Evolutionary conservation across 2,888 invertebrate genomes (phyloP).

Genomic region (Clunio marinus): DNA sequence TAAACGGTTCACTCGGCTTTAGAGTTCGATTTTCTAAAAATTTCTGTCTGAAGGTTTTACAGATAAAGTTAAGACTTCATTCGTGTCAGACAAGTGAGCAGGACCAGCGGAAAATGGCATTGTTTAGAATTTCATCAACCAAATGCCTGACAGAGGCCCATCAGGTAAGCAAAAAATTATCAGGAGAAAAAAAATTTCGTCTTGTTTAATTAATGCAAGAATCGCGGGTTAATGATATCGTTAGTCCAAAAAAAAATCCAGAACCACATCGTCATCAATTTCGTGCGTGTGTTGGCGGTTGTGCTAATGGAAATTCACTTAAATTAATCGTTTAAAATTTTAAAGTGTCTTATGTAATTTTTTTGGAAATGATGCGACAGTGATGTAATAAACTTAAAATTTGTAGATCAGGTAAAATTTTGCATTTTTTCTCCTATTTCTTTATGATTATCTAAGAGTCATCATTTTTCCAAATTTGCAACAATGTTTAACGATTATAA

Average conservation of each 20-base stretch:
- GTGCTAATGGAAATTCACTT: not conserved
- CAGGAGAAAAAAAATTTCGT: not conserved
- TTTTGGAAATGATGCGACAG: not conserved
- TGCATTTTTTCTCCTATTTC: not conserved
- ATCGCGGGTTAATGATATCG: not conserved
- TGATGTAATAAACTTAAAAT: not conserved
- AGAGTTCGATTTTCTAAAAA: too few species aligned
- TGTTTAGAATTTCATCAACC: conserved; percentile 62
- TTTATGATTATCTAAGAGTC: not conserved
- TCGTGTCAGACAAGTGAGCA: not conserved
- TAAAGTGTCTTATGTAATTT: not conserved
- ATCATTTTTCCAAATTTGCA: not conserved
- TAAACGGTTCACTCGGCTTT: too few species aligned
- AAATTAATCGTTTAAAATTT: not conserved
- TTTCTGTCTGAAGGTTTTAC: not conserved
- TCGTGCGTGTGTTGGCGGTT: not conserved
- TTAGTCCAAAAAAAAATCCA: not conserved
- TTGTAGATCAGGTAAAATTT: not conserved
- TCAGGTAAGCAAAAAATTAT: conserved; percentile 2
- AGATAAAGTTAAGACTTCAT: not conserved
- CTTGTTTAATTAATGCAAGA: not conserved
- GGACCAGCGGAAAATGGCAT: conserved; percentile 56
- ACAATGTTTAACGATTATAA: not conserved
- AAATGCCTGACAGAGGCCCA: conserved; percentile 59
- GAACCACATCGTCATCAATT: not conserved